A percentile compares a stretch with the other conserved stretches of the same genome.
Evolutionary conservation across 2,888 invertebrate species (phyloP).

Genomic region (Hypolimnas misippus): DNA sequence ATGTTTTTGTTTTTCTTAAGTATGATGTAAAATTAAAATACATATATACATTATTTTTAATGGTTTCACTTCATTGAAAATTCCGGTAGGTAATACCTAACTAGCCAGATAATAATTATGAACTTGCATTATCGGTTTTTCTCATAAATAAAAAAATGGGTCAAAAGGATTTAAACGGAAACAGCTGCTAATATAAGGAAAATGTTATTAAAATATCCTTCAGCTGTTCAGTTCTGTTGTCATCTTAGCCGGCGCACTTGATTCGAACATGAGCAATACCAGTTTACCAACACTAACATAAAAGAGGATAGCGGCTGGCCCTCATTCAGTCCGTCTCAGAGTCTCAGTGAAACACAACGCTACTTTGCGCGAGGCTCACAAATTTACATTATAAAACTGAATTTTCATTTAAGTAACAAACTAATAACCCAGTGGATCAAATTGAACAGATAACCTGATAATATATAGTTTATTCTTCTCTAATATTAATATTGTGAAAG

Average conservation of each 20-base stretch:
- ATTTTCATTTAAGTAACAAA: neutral
- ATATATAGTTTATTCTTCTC: neutral
- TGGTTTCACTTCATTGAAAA: too few species aligned
- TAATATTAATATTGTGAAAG: slow-evolving; percentile 11
- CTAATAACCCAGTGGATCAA: slow-evolving; percentile 5
- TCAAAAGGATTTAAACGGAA: too few species aligned
- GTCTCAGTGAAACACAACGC: slow-evolving; percentile 51
- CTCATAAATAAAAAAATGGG: too few species aligned
- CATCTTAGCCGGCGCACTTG: slow-evolving; percentile 45
- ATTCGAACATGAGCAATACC: slow-evolving; percentile 56
- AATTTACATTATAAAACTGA: neutral
- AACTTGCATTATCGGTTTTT: too few species aligned
- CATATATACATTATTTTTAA: too few species aligned
- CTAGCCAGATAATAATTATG: too few species aligned
- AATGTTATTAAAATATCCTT: slow-evolving; percentile 37
- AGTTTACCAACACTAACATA: slow-evolving; percentile 76
- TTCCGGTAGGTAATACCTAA: too few species aligned
- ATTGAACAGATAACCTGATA: neutral
- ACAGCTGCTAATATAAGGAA: neutral
- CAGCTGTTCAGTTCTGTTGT: slow-evolving; percentile 56
- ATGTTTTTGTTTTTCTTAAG: too few species aligned
- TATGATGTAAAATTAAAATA: too few species aligned
- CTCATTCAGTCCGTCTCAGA: slow-evolving; percentile 69
- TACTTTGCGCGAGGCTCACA: slow-evolving; percentile 20
- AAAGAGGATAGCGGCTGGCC: slow-evolving; percentile 76